Evolutionary conservation across 2,888 invertebrate species (phyloP), one percentile per base, ranked within the genome.

Genomic region (Drosophila sordidapex): DNA sequence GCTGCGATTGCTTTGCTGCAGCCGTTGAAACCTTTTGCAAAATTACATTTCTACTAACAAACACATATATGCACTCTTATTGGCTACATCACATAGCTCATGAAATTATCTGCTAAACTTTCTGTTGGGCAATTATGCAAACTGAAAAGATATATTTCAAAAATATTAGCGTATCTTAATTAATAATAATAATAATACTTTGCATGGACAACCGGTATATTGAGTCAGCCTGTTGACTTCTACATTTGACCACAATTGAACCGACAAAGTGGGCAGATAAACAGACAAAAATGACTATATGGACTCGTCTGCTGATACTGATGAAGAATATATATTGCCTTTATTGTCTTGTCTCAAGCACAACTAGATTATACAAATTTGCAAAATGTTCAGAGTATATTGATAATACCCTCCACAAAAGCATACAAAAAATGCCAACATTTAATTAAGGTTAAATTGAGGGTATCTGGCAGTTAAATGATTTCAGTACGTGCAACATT

Each of bases 1-100:
- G 68, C 46, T 53, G 59, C 43, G 52, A 67, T 68, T 66, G 68
- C 58, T 57, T 21, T 13, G 35, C 40, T 40, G 31, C 53, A 61
- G 61, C 58, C 74, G 61, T 36, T 58, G 38, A 57, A 61, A 38
- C 38, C 36, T 64, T 52, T 60, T 49, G 15, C 46, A 46, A 25
- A 25, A 46, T 46, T 25, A 46, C 25, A 46, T 25, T 15, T 25
- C 0, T 8, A 8, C 46, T 8, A 21, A 2, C 36, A 36, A 15
- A 62, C 31, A 18, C 18, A 43, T 49, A 36, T 29, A 13, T 46
- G 29, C 35, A 46, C 21, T 46, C 53, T 27, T 63, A 29, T 54
- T 15, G 2, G 10, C 40, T n/a, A 40, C n/a, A 11, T 43, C 15
- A 46, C 7, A 15, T 1, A 7, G 15, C 25, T 4, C 15, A 46